Evolutionary conservation across 2,888 invertebrate genomes (phyloP).

Genomic region (Xestia c-nigrum): DNA sequence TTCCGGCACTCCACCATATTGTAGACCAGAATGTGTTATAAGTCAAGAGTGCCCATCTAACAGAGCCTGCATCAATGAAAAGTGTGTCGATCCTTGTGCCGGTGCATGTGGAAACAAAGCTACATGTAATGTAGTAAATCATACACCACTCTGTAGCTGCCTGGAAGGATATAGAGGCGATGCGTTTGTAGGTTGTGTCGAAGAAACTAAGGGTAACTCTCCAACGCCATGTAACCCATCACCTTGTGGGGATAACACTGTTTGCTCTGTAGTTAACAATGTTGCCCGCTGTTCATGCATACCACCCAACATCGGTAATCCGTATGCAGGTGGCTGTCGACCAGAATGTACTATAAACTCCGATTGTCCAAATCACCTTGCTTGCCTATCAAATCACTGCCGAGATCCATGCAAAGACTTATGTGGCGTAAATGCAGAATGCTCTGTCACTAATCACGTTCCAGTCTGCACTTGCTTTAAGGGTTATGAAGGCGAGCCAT

Average conservation of each 20-base stretch:
- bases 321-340: conserved; percentile 95
- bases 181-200: conserved; percentile 95
- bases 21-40: conserved; percentile 95
- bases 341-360: conserved; percentile 96
- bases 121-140: conserved; percentile 94
- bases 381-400: conserved; percentile 96
- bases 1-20: conserved; percentile 95
- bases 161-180: conserved; percentile 94
- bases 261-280: conserved; percentile 93
- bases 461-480: conserved; percentile 95
- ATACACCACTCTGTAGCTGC: conserved; percentile 95
- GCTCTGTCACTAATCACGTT: conserved; percentile 95
- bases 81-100: conserved; percentile 95
- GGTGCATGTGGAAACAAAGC: conserved; percentile 95
- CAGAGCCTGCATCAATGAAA: conserved; percentile 95
- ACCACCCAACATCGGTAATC: conserved; percentile 96
- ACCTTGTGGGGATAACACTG: conserved; percentile 96
- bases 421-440: conserved; percentile 96
- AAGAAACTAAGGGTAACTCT: conserved; percentile 84
- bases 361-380: conserved; percentile 94
- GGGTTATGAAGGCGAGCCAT: conserved; percentile 96
- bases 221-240: conserved; percentile 93
- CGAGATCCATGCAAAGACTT: conserved; percentile 96
- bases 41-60: conserved; percentile 95
- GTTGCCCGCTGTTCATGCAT: conserved; percentile 95